A percentile compares a stretch with the other conserved stretches of the same genome.
These are phyloP conservation scores for Corythaeola cristata DNA, from an alignment of 2,113 vertebrate genomes.

Conservation along the genomic window DNA sequence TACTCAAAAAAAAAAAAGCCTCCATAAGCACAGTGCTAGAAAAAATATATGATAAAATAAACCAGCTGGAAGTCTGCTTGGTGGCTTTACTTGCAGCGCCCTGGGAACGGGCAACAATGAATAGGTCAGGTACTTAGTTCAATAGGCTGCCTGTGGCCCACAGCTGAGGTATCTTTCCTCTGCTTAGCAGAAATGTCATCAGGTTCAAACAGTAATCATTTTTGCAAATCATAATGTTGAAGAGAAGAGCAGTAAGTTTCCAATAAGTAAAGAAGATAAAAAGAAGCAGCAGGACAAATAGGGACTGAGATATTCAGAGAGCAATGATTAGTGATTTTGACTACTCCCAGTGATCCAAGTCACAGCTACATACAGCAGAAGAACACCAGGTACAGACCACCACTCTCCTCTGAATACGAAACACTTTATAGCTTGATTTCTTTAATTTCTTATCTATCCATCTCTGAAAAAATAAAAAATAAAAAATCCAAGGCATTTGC, in stretches of 20 bases:
- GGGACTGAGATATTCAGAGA: not conserved
- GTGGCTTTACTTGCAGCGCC: not conserved
- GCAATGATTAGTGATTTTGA: not conserved
- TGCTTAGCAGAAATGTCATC: not conserved
- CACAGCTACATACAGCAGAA: not conserved
- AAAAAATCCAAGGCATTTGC: not conserved
- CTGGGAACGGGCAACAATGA: not conserved
- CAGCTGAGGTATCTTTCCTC: not conserved
- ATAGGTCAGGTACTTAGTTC: not conserved
- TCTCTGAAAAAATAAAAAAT: not conserved
- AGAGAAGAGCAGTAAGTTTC: no score
- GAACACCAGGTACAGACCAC: not conserved
- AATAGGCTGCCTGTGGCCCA: not conserved
- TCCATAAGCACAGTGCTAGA: not conserved
- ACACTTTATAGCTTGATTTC: not conserved
- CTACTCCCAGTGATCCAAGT: not conserved
- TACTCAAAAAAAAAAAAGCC: not conserved
- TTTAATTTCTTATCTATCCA: not conserved
- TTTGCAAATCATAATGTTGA: not conserved
- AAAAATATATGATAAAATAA: not conserved
- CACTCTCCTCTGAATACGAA: not conserved
- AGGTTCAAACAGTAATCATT: not conserved
- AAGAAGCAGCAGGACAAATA: not conserved
- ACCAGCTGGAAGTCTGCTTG: not conserved
- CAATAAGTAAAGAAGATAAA: not conserved